A percentile compares a stretch with the other conserved stretches of the same genome.
Evolutionary conservation across 2,888 invertebrate species (phyloP).

Genomic region (Schrankia costaestrigalis): DNA sequence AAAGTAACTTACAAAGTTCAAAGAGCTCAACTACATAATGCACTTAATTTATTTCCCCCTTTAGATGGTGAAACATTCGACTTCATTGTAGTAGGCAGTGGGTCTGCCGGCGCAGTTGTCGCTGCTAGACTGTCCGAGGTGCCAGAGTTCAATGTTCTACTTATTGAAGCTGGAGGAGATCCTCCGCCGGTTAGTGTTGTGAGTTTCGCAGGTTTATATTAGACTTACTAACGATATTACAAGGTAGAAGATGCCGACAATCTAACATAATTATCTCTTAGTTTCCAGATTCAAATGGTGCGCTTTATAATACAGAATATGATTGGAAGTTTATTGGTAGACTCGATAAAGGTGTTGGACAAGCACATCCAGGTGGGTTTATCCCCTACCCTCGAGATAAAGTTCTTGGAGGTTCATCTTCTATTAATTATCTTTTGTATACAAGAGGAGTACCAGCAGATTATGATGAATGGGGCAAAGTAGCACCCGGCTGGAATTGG

Average conservation of each 20-base stretch:
- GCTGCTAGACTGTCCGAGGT: neutral
- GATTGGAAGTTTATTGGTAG: constrained; percentile 46
- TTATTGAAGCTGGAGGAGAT: neutral
- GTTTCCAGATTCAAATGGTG: constrained; percentile 47
- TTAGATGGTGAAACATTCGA: neutral
- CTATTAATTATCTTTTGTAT: constrained; percentile 49
- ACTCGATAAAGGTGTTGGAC: constrained; percentile 38
- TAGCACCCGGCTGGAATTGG: constrained; percentile 56
- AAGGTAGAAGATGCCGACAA: neutral
- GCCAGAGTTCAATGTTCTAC: neutral
- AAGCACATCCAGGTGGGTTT: constrained; percentile 30
- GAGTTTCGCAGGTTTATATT: neutral
- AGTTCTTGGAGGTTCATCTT: constrained; percentile 51
- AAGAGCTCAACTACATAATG: too few relatives aligned
- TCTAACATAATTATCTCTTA: constrained; percentile 19
- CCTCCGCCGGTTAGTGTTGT: neutral
- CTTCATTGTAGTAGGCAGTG: neutral
- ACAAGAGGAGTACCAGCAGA: constrained; percentile 48
- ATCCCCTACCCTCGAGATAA: constrained; percentile 44
- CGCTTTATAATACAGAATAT: constrained; percentile 39
- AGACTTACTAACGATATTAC: too few relatives aligned
- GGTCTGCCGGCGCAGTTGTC: neutral
- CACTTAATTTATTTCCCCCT: too few relatives aligned
- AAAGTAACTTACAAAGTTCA: too few relatives aligned
- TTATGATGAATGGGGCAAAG: constrained; percentile 44